phyloP scores from a whole-genome alignment of 2,113 vertebrate genomes.

The Centropristis striata region DNA sequence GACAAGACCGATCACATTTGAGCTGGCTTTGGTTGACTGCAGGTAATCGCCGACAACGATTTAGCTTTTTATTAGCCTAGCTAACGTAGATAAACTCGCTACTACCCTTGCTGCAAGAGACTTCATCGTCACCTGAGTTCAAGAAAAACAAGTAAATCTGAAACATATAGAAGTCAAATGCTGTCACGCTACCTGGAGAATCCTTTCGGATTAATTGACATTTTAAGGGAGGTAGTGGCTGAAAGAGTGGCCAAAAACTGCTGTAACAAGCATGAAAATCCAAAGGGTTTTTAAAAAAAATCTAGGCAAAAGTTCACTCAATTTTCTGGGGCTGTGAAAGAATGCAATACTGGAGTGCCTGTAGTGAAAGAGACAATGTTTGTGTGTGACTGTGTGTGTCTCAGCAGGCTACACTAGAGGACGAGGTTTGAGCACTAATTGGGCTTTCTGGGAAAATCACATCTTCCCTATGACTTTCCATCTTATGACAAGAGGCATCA shows the following conservation, averaged over 20 bases:
- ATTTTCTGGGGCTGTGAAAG: constrained; percentile 15
- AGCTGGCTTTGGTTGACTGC: too few relatives aligned
- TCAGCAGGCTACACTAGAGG: neutral
- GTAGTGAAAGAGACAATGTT: constrained; percentile 19
- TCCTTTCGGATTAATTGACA: neutral
- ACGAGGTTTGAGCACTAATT: neutral
- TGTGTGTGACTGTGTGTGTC: constrained; percentile 2
- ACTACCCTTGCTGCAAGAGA: too few relatives aligned
- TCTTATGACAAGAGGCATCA: neutral
- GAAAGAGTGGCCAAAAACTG: neutral
- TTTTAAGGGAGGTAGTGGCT: neutral
- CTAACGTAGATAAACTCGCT: too few relatives aligned
- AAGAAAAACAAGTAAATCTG: neutral
- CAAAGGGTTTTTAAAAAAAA: neutral
- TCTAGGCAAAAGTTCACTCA: constrained; percentile 38
- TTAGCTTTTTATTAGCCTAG: too few relatives aligned
- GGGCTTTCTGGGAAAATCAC: neutral
- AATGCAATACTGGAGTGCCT: constrained; percentile 38
- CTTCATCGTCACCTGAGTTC: neutral
- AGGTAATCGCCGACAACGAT: too few relatives aligned
- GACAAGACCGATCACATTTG: too few relatives aligned
- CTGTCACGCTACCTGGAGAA: neutral
- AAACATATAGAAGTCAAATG: neutral
- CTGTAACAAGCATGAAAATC: neutral
- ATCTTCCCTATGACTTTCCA: neutral